Evolutionary conservation across 2,113 vertebrate species (phyloP), one percentile per base, ranked within the genome.

Genomic region (Coptodon bakossiorum): DNA sequence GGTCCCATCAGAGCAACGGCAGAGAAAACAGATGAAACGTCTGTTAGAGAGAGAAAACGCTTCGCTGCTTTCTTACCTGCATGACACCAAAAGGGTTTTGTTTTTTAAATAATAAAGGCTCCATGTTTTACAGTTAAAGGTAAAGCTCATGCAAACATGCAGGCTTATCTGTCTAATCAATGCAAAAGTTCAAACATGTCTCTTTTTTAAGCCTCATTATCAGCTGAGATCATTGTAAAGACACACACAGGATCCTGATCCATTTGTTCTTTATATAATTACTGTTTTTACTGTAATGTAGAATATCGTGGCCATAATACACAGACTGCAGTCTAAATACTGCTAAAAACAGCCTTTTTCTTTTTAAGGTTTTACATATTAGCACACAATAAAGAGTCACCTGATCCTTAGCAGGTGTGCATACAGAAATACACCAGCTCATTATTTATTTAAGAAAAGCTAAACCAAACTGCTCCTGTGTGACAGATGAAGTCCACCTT

Each of bases 101-200:
- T 27, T 57, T 1, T 19, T 12, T 12, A 11, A 22, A 6, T 5
- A 63, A 63, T 6, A 63, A 34, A 63, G 59, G 16, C 4, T 31
- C 5, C 27, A 0, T 34, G 16, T 16, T 17, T 31, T 17, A 59
- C 27, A 29, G 24, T 0, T 27, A 56, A n/a, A 54, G 6, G 4
- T 59, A 50, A 6, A 53, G 52, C 9, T 38, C 17, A 12, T 22
- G 52, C 52, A 54, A 54, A 54, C n/a, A 54, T 22, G n/a, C 52
- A 54, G 52, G 52, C 52, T 11, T 22, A 2, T 34, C n/a, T 7
- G 17, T 5, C 0, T 38, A 6, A 66, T n/a, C 61, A n/a, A 0
- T 66, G 19, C 9, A 63, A 0, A 63, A 36, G 59, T 63, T 63
- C 10, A 63, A 63, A 19, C 29, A 63, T 1, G 59, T 59, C 24